phyloP scores from a whole-genome alignment of 2,888 invertebrate species.

The Trilocha varians region DNA sequence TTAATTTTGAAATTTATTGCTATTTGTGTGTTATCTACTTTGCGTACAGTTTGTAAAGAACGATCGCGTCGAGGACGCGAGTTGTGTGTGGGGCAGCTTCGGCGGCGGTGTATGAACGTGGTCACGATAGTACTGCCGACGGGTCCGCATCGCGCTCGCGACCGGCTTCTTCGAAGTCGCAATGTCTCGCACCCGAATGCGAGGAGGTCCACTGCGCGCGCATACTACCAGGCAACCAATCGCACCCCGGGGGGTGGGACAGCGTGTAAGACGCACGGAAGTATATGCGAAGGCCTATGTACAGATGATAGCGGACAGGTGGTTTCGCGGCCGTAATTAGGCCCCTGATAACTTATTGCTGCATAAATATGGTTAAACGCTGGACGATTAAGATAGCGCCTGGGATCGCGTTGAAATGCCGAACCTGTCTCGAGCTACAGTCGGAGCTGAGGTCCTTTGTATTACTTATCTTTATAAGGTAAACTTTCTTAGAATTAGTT shows the following conservation, averaged over 20 bases:
- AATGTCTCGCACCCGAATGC: constrained; percentile 47
- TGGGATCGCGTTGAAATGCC: constrained; percentile 35
- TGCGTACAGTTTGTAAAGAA: constrained; percentile 19
- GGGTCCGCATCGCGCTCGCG: constrained; percentile 52
- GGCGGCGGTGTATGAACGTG: constrained; percentile 40
- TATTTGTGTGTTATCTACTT: neutral
- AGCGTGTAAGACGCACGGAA: constrained; percentile 70
- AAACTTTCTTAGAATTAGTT: no score
- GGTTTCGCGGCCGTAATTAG: constrained; percentile 71
- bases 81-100: constrained; percentile 11
- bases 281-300: constrained; percentile 74
- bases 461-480: no score
- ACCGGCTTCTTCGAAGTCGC: constrained; percentile 57
- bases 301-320: constrained; percentile 72
- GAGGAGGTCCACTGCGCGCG: constrained; percentile 70
- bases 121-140: constrained; percentile 57
- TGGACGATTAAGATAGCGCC: constrained; percentile 60
- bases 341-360: constrained; percentile 68
- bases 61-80: constrained; percentile 16
- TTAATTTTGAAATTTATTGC: neutral
- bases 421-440: constrained; percentile 27
- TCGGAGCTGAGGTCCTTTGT: no score
- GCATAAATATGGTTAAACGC: constrained; percentile 64
- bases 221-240: constrained; percentile 52
- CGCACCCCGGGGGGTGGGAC: constrained; percentile 58